Conservation (phyloP, 2,797 vertebrate genomes). For the Loris lydekkerianus region DNA sequence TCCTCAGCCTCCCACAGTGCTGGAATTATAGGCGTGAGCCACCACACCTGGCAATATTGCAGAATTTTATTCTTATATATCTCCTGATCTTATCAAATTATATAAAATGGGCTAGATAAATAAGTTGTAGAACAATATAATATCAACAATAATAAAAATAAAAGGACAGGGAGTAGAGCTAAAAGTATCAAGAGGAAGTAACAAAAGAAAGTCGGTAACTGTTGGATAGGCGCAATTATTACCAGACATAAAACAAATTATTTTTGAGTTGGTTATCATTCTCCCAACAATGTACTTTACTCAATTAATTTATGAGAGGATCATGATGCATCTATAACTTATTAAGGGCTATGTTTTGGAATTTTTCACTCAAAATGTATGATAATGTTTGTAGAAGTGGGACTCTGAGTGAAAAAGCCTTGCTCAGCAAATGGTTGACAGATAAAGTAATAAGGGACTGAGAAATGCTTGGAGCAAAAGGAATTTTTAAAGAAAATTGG, state of each 20-base stretch:
- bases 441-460: neutral
- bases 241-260: neutral
- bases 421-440: neutral
- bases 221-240: neutral
- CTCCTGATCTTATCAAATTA: neutral
- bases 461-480: neutral
- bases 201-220: neutral
- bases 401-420: neutral
- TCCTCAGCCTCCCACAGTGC: too few species aligned
- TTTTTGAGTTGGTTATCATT: neutral
- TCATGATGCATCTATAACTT: neutral
- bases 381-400: neutral
- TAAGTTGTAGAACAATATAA: neutral
- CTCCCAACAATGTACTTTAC: neutral
- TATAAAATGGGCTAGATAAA: neutral
- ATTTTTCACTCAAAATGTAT: neutral
- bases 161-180: neutral
- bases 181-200: neutral
- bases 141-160: neutral
- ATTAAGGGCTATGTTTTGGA: neutral
- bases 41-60: neutral
- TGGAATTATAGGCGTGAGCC: too few species aligned
- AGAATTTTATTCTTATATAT: slow-evolving; percentile 14
- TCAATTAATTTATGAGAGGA: neutral
- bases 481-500: neutral